These are phyloP conservation scores for Microtus pennsylvanicus DNA, from an alignment of 2,113 vertebrate genomes.

Conservation along the genomic window DNA sequence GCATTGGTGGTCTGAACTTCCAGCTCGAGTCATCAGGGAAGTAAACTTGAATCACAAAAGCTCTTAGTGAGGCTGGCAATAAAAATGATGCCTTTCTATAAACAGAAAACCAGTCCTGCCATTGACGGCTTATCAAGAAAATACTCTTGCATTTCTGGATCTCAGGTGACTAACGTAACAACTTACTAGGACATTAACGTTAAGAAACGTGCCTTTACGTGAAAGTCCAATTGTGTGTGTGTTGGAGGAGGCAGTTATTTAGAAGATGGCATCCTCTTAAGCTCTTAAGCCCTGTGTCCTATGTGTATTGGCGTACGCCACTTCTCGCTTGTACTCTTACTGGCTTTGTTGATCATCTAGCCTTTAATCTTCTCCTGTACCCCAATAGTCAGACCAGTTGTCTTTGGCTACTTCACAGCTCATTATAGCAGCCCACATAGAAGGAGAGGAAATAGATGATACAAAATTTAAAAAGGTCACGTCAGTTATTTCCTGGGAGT, in stretches of 20 bases:
- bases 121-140: neutral
- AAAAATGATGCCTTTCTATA: neutral
- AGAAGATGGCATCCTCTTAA: neutral
- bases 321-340: neutral
- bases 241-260: neutral
- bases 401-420: slow-evolving; percentile 54
- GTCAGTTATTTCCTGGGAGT: slow-evolving; percentile 55
- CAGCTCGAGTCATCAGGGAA: neutral
- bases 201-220: neutral
- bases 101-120: too few species aligned
- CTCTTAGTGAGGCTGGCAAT: neutral
- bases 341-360: neutral
- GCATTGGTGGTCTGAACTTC: neutral
- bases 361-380: neutral
- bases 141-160: slow-evolving; percentile 7
- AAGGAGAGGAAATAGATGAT: slow-evolving; percentile 55
- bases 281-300: neutral
- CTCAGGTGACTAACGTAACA: neutral
- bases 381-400: neutral
- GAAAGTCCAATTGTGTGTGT: slow-evolving; percentile 1
- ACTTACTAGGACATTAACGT: neutral
- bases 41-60: neutral
- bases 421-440: slow-evolving; percentile 64
- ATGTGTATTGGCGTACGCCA: neutral
- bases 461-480: slow-evolving; percentile 62